Evolutionary conservation across 2,888 invertebrate species (phyloP).

Genomic region (Coelinius sp.): DNA sequence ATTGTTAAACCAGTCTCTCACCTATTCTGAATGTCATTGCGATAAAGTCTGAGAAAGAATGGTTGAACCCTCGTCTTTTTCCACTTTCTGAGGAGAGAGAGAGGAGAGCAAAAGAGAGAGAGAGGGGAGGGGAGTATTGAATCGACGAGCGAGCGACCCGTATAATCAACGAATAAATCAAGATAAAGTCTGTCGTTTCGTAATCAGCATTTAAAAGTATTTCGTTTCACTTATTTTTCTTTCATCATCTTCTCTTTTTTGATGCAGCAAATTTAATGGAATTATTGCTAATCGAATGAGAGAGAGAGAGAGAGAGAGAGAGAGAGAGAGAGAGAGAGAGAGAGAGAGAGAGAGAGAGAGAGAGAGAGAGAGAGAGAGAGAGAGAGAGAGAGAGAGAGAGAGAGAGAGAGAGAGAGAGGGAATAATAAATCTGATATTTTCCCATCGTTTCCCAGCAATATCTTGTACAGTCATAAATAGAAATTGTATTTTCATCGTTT

Average conservation of each 20-base stretch:
- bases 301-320: no score
- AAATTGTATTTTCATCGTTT: slow-evolving; percentile 15
- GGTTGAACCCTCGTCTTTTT: slow-evolving; percentile 28
- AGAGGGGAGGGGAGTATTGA: slow-evolving; percentile 21
- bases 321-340: no score
- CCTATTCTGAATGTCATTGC: slow-evolving; percentile 30
- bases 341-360: no score
- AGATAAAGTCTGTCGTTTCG: slow-evolving; percentile 32
- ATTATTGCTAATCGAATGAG: not conserved
- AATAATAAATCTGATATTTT: not conserved
- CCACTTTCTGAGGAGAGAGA: not conserved
- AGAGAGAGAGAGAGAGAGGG: not conserved
- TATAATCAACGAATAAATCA: slow-evolving; percentile 37
- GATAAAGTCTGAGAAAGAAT: slow-evolving; percentile 34
- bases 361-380: no score
- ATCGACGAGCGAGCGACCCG: slow-evolving; percentile 34
- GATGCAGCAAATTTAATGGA: not conserved
- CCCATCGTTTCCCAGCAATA: not conserved
- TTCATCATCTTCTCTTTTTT: not conserved
- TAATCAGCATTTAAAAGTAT: slow-evolving; percentile 30
- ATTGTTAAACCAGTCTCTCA: slow-evolving; percentile 32
- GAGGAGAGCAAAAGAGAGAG: not conserved
- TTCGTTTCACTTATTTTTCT: slow-evolving; percentile 4
- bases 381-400: not conserved
- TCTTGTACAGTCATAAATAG: not conserved